Evolutionary conservation across 2,113 vertebrate genomes (phyloP), one percentile per base, ranked within the genome.

Genomic region (Gadus macrocephalus): DNA sequence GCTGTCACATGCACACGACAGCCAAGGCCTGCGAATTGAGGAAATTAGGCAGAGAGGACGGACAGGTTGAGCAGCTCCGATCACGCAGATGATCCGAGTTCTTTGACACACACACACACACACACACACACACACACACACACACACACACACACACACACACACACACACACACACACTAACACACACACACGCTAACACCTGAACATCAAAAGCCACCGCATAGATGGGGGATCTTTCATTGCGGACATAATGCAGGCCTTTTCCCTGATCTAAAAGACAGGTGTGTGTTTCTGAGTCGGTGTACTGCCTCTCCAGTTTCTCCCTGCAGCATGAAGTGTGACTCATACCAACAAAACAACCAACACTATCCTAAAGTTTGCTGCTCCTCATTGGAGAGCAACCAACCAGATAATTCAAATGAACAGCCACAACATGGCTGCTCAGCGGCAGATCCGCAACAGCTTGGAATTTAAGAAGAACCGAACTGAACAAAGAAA

Each of bases 311-410:
- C n/a, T 27, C 60, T 56, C 60, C 28, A 5, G 62, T 65, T 69
- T 71, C 65, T 79, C 67, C 74, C 73, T 80, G 65, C 70, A 68
- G 68, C 67, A 67, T 66, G 27, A 58, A 66, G 68, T 35, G 68
- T 83, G 76, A 77, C 63, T 84, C 83, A 79, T 77, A 69, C 70
- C 70, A 69, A 78, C 81, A 72, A 42, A 71, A 69, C 76, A 76
- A 56, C 58, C 31, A 35, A 35, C 31, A 3, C 31, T 1, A 35
- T 3, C 31, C 31, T 35, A 35, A 35, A 35, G 31, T 35, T 35
- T 35, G 31, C 6, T 35, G 6, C 31, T 35, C 31, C 31, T n/a
- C 17, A 62, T 22, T 1, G 28, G n/a, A 12, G 31, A 35, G 31
- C 31, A 7, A 35, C 4, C 31, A 35, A 35, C 31, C 4, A 35